Base-by-base conservation (phyloP, 2,113 vertebrate species). In the Lutjanus erythropterus region DNA sequence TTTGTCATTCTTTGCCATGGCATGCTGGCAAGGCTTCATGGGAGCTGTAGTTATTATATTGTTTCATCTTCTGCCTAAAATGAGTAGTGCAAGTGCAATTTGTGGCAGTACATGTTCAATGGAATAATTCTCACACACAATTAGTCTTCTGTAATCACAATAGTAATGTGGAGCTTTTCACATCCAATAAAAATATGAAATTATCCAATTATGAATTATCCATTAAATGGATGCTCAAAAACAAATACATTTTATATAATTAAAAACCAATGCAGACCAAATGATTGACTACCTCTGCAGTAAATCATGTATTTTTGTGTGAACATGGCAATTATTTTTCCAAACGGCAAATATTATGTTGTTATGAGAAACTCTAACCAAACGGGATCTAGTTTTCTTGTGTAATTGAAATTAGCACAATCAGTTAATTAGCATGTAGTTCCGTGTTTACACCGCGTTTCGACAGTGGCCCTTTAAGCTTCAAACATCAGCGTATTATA, bases 371-470 rank as follows among this genome's bases (percentile, higher is more conserved):
- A 33, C 56, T 37, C 11, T 49, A 35, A 10, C 18, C 29, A 1
- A 1, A 4, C 16, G 1, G 1, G 14, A 21, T 58, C 44, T 31
- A 1, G 12, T 27, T 74, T 33, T 21, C 19, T 3, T 0, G 0
- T 42, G 3, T 80, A 76, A 90, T 81, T 89, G 50, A 78, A 82
- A 85, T 85, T 52, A 83, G 37, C 46, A 44, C 53, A 64, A 55
- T 73, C 50, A 71, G 62, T 86, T 75, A 78, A 85, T 88, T 83
- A 60, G 33, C 84, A 27, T 78, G 68, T 84, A 71, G 83, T 72
- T 67, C 25, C 16, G 10, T 88, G 82, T 87, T 83, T 78, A 79
- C 77, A 79, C 68, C 16, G 21, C 7, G 25, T 49, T 47, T 78
- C 52, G 0, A 15, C 46, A 10, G 46, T 42, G 41, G 47, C 49